phyloP scores from a whole-genome alignment of 2,888 invertebrate species.

The Napeogenes sylphis region DNA sequence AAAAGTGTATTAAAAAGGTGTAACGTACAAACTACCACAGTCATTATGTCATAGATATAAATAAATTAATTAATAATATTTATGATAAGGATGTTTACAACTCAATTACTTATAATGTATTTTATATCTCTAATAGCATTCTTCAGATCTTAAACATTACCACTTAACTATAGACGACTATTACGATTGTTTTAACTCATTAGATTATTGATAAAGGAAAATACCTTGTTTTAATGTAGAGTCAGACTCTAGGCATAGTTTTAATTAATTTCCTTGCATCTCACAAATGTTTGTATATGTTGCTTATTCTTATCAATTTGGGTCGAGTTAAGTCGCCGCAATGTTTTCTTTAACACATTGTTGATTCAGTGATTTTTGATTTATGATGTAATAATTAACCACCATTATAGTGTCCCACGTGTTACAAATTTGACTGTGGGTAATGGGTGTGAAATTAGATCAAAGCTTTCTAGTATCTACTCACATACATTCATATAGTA shows the following conservation, averaged over 20 bases:
- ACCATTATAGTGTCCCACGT: background rate
- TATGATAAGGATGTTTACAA: too few relatives aligned
- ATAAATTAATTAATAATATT: too few relatives aligned
- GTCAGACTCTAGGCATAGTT: conserved; percentile 26
- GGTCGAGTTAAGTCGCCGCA: conserved; percentile 62
- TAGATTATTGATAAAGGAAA: conserved; percentile 5
- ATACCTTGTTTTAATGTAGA: conserved; percentile 10
- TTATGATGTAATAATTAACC: conserved; percentile 1
- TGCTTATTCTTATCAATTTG: conserved; percentile 63
- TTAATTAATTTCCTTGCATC: conserved; percentile 45
- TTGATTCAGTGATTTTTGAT: conserved; percentile 8
- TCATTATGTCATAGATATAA: too few relatives aligned
- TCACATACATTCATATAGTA: too few relatives aligned
- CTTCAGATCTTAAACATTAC: background rate
- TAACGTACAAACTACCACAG: too few relatives aligned
- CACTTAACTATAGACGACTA: background rate
- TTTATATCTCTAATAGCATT: too few relatives aligned
- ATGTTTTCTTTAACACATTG: conserved; percentile 50
- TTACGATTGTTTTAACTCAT: background rate
- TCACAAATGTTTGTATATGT: conserved; percentile 47
- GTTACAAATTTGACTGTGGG: background rate
- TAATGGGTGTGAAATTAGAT: background rate
- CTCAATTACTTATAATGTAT: too few relatives aligned
- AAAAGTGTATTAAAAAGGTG: too few relatives aligned
- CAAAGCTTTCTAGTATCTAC: too few relatives aligned